Evolutionary conservation across 2,797 vertebrate species (phyloP), one percentile per base, ranked within the genome.

Genomic region (Arremon aurantiirostris): DNA sequence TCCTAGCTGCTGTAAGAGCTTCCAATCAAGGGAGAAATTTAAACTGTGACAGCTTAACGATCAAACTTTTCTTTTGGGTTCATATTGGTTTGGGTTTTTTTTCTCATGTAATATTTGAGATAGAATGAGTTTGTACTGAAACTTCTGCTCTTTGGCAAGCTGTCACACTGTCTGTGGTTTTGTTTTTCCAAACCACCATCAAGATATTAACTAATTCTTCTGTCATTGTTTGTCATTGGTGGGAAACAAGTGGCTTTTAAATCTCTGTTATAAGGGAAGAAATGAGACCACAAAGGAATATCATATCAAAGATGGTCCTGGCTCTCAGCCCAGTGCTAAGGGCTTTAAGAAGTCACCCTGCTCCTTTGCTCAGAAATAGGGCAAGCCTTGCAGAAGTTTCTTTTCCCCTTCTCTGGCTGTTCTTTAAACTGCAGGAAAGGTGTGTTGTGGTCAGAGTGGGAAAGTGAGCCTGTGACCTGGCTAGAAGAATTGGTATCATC

Each of bases 241-340:
- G 68, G 82, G 86, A 90, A 94, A 57, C 66, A 46, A 90, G 82
- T 79, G 80, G 68, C 87, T 91, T 93, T 87, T 76, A 88, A 87
- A 68, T 65, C 61, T 86, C 69, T 76, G 28, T 55, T 88, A 7
- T 22, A 71, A 69, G 75, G 63, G 47, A 93, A 66, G 72, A 44
- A 44, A 82, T 73, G 87, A 93, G 70, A 86, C 93, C 77, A 81
- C 73, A 93, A 89, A 88, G 77, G 80, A 92, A 81, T 66, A 60
- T 66, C 19, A 0, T 79, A 52, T 66, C 63, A 23, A 64, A 82
- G 34, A 30, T 2, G 1, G 39, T 83, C 47, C 76, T 91, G 66
- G 89, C 85, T 59, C 32, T 65, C 87, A 93, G 87, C 91, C 89
- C 82, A 64, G 44, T 59, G 52, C 76, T 71, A 7, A 83, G 42